Conservation (phyloP, 1,140 invertebrate species). For the Aphidius gifuensis region DNA sequence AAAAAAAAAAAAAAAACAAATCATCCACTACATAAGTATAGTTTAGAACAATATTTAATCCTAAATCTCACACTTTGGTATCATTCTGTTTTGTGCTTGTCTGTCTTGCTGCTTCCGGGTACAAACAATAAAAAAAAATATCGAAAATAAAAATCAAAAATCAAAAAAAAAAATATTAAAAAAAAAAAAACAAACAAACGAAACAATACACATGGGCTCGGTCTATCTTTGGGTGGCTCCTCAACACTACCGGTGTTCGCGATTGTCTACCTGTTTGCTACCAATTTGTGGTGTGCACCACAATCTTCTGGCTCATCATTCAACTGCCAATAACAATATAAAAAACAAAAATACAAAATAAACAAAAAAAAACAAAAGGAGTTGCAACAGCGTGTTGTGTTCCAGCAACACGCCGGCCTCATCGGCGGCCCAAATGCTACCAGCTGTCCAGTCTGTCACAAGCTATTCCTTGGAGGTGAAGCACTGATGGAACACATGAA, state of each 20-base stretch:
- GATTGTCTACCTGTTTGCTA: slow-evolving; percentile 31
- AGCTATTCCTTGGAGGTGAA: slow-evolving; percentile 87
- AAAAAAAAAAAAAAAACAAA: slow-evolving; percentile 15
- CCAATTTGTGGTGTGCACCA: slow-evolving; percentile 32
- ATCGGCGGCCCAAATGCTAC: slow-evolving; percentile 85
- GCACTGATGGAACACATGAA: slow-evolving; percentile 95
- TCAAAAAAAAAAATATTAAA: background rate
- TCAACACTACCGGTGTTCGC: slow-evolving; percentile 25
- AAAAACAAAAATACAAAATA: background rate
- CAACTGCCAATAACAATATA: slow-evolving; percentile 29
- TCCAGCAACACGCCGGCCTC: slow-evolving; percentile 91
- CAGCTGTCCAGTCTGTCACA: slow-evolving; percentile 87
- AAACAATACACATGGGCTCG: slow-evolving; percentile 37
- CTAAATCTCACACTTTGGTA: slow-evolving; percentile 55
- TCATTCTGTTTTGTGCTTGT: slow-evolving; percentile 50
- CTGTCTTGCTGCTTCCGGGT: slow-evolving; percentile 51
- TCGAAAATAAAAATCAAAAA: slow-evolving; percentile 13
- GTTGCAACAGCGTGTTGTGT: slow-evolving; percentile 81
- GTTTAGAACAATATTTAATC: slow-evolving; percentile 28
- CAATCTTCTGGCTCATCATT: slow-evolving; percentile 33
- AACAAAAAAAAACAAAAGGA: slow-evolving; percentile 58
- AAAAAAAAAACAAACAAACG: slow-evolving; percentile 3
- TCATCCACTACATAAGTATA: slow-evolving; percentile 19
- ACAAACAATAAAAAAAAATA: slow-evolving; percentile 35
- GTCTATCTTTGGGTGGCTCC: slow-evolving; percentile 35